Evolutionary conservation across 2,797 vertebrate genomes (phyloP).

Genomic region (Threskiornis aethiopicus): DNA sequence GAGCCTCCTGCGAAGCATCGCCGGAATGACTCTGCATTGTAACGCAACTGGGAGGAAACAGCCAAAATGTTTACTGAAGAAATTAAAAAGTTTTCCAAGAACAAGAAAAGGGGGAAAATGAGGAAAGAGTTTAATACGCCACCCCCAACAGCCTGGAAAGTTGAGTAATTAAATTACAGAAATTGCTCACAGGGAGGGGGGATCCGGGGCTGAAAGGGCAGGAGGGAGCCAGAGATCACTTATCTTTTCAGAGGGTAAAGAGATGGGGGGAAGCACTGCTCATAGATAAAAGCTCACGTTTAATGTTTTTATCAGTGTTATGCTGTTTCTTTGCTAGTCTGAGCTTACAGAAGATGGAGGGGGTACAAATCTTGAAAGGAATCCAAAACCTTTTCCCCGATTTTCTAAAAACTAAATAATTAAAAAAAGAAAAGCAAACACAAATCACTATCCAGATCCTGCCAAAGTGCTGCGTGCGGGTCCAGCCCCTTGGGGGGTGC

Average conservation of each 20-base stretch:
- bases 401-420: neutral
- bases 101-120: neutral
- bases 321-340: neutral
- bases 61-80: neutral
- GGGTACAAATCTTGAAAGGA: neutral
- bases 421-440: neutral
- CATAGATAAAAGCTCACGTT: neutral
- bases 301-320: constrained; percentile 1
- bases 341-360: neutral
- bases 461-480: neutral
- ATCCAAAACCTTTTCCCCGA: neutral
- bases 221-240: constrained; percentile 33
- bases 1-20: neutral
- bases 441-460: neutral
- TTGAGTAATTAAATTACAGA: constrained; percentile 33
- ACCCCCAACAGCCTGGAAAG: constrained; percentile 23
- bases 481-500: neutral
- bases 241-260: constrained; percentile 45
- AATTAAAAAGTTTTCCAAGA: neutral
- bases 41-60: neutral
- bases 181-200: constrained; percentile 20
- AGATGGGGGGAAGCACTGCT: neutral
- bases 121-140: neutral
- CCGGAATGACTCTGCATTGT: neutral
- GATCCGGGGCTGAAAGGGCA: neutral